phyloP scores from a whole-genome alignment of 2,888 invertebrate species.

The Masnerella sp. region DNA sequence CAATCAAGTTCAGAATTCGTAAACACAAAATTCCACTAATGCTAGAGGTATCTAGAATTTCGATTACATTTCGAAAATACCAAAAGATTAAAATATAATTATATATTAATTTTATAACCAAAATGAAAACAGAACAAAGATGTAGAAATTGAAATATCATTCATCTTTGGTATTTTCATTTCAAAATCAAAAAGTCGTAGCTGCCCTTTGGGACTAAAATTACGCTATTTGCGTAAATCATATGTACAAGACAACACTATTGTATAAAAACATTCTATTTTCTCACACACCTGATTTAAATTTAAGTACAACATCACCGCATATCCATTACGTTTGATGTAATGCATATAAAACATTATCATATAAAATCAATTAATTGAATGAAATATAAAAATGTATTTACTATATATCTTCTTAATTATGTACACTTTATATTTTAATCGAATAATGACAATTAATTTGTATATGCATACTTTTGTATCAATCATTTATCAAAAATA shows the following conservation, averaged over 20 bases:
- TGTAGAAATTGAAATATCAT: not conserved
- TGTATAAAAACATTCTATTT: conserved; percentile 6
- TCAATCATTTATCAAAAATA: too few species aligned
- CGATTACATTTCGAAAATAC: conserved; percentile 1
- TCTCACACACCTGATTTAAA: conserved; percentile 5
- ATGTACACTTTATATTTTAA: too few species aligned
- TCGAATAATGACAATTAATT: too few species aligned
- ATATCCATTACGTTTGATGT: conserved; percentile 18
- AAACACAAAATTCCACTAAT: conserved; percentile 1
- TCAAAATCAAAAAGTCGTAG: not conserved
- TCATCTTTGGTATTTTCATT: conserved; percentile 1
- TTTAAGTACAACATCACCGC: conserved; percentile 46
- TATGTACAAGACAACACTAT: not conserved
- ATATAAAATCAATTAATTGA: conserved; percentile 4
- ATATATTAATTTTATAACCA: not conserved
- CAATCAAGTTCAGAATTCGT: not conserved
- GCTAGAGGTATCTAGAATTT: not conserved
- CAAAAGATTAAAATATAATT: not conserved
- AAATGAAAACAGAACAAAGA: not conserved
- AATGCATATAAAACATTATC: not conserved
- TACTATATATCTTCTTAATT: too few species aligned
- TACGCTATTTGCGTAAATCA: conserved; percentile 5
- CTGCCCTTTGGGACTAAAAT: conserved; percentile 12
- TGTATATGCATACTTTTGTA: too few species aligned
- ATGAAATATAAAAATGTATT: too few species aligned